phyloP scores from a whole-genome alignment of 2,888 invertebrate species.

The Cylindroiulus punctatus region DNA sequence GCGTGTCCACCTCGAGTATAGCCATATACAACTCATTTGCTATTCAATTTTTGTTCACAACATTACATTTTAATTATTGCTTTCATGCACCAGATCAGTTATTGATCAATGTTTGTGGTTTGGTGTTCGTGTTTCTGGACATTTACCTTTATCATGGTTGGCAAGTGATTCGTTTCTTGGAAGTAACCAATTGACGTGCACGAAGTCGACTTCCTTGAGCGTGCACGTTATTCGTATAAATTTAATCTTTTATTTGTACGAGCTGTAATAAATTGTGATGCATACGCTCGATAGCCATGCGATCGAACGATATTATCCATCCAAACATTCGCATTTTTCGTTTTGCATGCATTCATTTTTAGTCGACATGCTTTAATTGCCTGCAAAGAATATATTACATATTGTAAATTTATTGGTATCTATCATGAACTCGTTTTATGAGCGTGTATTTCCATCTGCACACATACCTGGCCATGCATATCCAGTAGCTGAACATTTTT shows the following conservation, averaged over 20 bases:
- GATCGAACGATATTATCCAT: neutral
- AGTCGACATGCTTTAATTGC: slow-evolving; percentile 5
- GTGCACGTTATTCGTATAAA: neutral
- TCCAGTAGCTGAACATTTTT: neutral
- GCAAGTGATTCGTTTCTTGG: neutral
- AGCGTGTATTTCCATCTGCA: neutral
- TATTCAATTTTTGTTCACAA: neutral
- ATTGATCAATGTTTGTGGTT: neutral
- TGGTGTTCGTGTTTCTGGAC: neutral
- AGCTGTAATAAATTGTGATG: neutral
- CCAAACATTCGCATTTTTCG: neutral
- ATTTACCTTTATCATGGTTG: neutral
- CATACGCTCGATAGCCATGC: neutral
- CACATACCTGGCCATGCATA: neutral
- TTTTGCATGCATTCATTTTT: neutral
- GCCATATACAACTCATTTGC: neutral
- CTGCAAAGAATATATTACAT: slow-evolving; percentile 7
- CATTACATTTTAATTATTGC: neutral
- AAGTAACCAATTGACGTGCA: neutral
- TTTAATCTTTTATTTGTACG: slow-evolving; percentile 8
- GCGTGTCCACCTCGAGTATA: too few species aligned
- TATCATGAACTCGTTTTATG: neutral
- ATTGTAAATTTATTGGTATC: neutral
- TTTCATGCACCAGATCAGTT: neutral
- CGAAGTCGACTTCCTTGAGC: neutral